A percentile compares a stretch with the other conserved stretches of the same genome.
Evolutionary conservation across 2,113 vertebrate genomes (phyloP).

Genomic region (Pampusana beccarii): DNA sequence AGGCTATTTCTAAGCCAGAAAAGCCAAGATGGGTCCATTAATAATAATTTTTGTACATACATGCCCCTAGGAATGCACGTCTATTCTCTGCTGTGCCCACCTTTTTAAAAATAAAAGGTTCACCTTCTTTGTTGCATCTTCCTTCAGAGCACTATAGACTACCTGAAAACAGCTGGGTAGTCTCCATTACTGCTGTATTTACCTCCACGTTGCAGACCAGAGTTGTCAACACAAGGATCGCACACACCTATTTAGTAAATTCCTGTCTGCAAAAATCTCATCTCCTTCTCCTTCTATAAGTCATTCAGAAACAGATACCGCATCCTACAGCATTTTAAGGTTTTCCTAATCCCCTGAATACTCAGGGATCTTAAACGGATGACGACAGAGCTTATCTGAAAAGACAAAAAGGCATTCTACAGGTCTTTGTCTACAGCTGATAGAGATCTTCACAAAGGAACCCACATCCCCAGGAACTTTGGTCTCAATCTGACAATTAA

Average conservation of each 20-base stretch:
- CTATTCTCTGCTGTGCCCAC: background rate
- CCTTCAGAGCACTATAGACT: background rate
- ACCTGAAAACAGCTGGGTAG: background rate
- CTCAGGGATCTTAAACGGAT: background rate
- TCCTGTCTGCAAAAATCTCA: background rate
- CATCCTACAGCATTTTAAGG: background rate
- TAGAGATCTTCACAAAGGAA: background rate
- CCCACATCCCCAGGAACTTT: background rate
- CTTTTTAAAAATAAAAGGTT: background rate
- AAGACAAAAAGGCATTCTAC: background rate
- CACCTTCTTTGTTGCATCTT: background rate
- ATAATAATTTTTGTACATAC: background rate
- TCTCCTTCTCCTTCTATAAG: background rate
- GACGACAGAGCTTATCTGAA: background rate
- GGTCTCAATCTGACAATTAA: background rate
- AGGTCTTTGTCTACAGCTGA: background rate
- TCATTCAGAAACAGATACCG: background rate
- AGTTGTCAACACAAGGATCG: background rate
- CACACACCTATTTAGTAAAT: fast-evolving
- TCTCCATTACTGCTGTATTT: background rate
- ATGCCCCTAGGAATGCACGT: background rate
- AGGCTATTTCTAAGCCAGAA: background rate
- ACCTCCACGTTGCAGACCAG: background rate
- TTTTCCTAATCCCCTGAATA: background rate
- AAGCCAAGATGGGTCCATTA: background rate